Conservation (phyloP, 2,888 invertebrate genomes). For the Nephrotoma appendiculata region DNA sequence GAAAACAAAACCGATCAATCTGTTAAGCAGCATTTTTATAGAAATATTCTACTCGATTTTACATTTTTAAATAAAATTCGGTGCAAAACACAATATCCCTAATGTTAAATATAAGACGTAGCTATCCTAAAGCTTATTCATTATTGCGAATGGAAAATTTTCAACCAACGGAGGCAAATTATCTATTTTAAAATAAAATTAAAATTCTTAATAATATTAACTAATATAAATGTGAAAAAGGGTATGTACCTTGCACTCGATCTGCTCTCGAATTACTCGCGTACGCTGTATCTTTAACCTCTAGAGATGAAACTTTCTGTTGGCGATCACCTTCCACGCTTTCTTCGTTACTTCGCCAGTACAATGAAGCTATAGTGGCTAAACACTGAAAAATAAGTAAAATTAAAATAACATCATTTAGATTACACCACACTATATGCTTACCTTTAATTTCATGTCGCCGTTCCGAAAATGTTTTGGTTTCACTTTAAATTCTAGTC, state of each 20-base stretch:
- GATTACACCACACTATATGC: conserved; percentile 12
- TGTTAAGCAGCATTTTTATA: no score
- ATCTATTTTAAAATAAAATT: no score
- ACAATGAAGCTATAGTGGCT: conserved; percentile 74
- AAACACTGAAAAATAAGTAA: conserved; percentile 43
- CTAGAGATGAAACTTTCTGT: conserved; percentile 57
- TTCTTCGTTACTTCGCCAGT: conserved; percentile 78
- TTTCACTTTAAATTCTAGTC: conserved; percentile 66
- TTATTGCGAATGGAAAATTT: no score
- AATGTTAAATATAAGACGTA: no score
- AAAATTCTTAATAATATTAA: no score
- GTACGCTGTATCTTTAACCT: conserved; percentile 56
- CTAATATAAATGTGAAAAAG: neutral
- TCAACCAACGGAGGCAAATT: no score
- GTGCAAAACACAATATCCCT: no score
- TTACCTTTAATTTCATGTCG: conserved; percentile 70
- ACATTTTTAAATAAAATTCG: no score
- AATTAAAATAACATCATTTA: neutral
- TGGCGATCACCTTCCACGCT: conserved; percentile 67
- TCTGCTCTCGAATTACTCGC: conserved; percentile 55
- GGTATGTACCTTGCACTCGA: conserved; percentile 49
- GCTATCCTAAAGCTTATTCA: no score
- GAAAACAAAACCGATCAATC: no score
- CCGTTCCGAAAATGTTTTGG: conserved; percentile 69
- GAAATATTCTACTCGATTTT: no score